Evolutionary conservation across 1,140 invertebrate species (phyloP), one percentile per base, ranked within the genome.

Genomic region (Globodera rostochiensis): DNA sequence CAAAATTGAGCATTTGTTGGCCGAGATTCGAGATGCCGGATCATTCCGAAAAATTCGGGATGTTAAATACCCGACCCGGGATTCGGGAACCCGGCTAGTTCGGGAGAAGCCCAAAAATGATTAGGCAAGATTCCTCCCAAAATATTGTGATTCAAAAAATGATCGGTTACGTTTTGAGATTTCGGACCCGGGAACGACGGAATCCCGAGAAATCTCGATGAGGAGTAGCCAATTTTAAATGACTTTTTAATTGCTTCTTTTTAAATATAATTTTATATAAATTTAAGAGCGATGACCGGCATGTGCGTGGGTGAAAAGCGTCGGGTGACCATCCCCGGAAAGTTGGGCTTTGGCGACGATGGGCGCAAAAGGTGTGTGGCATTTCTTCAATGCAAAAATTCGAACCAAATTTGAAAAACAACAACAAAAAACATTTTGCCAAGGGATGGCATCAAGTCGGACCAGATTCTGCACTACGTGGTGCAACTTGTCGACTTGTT

Each of bases 291-390:
- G 36, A 82, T 83, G 80, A 82, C 81, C 57, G 87, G 88, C 15
- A 88, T 88, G 88, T 89, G 88, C 74, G 87, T 89, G 60, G 88
- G 88, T 74, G 88, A 89, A 77, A 90, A 89, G 77, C 82, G 88
- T 76, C 88, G 87, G 73, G 88, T 89, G 47, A 84, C 87, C 13
- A 89, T 89, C 71, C 88, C 88, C 25, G 83, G 83, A 21, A 80
- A 78, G 45, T 81, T 89, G 36, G 88, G 88, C 47, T 89, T 89
- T 77, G 86, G 86, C 69, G 80, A 81, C 45, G 81, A 80, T 36
- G 88, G 88, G 64, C 69, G 88, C 13, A 86, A 88, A 13, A 85
- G 88, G 86, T n/a, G n/a, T n/a, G n/a, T 87, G 45, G 74, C 25
- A 53, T 13, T 21, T 21, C 74, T 82, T 36, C 1, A 21, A 45